Conservation (phyloP, 2,888 invertebrate genomes). For the Orthosia gracilis region DNA sequence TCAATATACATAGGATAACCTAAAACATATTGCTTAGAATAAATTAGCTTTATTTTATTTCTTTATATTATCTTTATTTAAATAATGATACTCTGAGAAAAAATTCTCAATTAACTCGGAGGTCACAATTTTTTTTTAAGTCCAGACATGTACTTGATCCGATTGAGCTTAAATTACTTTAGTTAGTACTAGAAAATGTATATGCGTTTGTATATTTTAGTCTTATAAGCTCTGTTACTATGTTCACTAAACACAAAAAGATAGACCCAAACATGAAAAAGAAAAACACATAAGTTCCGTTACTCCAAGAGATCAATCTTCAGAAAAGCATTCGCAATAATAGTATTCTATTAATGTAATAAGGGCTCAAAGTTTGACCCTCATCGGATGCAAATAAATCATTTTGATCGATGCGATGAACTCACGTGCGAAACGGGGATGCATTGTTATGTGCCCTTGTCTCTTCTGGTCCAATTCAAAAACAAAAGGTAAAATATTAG, state of each 20-base stretch:
- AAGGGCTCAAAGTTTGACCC: conserved; percentile 59
- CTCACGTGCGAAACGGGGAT: conserved; percentile 83
- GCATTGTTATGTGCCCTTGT: conserved; percentile 80
- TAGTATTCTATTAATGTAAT: conserved; percentile 51
- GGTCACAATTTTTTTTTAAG: too few relatives aligned
- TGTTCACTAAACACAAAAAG: not conserved
- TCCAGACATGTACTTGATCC: too few relatives aligned
- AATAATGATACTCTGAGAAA: too few relatives aligned
- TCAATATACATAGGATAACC: not conserved
- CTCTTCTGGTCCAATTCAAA: conserved; percentile 63
- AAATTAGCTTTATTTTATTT: not conserved
- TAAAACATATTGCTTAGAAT: not conserved
- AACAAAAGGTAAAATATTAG: too few relatives aligned
- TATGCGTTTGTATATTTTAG: not conserved
- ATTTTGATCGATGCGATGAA: conserved; percentile 83
- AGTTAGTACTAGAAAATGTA: too few relatives aligned
- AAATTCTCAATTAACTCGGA: too few relatives aligned
- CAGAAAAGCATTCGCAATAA: conserved; percentile 41
- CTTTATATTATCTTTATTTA: too few relatives aligned
- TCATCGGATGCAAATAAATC: conserved; percentile 80
- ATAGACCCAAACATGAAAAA: not conserved
- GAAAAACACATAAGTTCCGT: not conserved
- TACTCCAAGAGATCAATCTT: conserved; percentile 40
- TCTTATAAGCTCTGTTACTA: not conserved
- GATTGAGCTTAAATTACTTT: not conserved